Conservation (phyloP, 2,888 invertebrate genomes). For the Chaitophorus viminalis region DNA sequence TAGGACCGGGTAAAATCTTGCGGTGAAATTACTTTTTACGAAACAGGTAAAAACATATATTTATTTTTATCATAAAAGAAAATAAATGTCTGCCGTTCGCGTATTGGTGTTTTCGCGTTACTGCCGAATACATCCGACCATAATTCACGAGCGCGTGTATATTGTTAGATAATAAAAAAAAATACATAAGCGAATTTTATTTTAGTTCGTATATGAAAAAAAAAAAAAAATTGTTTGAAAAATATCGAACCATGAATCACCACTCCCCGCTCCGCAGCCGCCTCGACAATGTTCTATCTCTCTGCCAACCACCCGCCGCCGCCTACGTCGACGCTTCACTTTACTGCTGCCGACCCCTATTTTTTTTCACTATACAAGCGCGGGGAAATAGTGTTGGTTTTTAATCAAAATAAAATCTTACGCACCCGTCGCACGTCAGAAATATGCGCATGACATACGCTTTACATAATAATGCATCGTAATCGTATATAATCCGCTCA, state of each 20-base stretch:
- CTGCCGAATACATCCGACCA: conserved; percentile 36
- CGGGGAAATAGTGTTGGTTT: not conserved
- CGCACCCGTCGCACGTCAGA: not conserved
- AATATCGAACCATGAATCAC: conserved; percentile 26
- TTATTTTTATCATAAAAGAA: conserved; percentile 48
- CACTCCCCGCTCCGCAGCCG: too few relatives aligned
- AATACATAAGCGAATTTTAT: conserved; percentile 47
- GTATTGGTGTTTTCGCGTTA: conserved; percentile 41
- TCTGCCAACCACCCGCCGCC: too few relatives aligned
- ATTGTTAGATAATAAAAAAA: conserved; percentile 49
- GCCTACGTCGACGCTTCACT: too few relatives aligned
- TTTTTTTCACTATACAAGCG: too few relatives aligned
- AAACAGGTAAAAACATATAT: conserved; percentile 44
- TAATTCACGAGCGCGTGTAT: conserved; percentile 46
- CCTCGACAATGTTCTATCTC: not conserved
- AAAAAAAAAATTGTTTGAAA: conserved; percentile 23
- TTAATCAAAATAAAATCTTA: conserved; percentile 37
- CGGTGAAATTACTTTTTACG: conserved; percentile 32
- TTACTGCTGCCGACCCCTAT: too few relatives aligned
- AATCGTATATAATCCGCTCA: not conserved
- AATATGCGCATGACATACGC: not conserved
- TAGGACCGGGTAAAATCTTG: conserved; percentile 40
- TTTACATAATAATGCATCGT: not conserved
- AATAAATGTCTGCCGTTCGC: conserved; percentile 38
- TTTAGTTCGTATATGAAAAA: not conserved